Percentiles rank a stretch among this genome's conserved stretches.
These are phyloP conservation scores for Lathamus discolor DNA, from an alignment of 2,113 vertebrate genomes.

Conservation along the genomic window DNA sequence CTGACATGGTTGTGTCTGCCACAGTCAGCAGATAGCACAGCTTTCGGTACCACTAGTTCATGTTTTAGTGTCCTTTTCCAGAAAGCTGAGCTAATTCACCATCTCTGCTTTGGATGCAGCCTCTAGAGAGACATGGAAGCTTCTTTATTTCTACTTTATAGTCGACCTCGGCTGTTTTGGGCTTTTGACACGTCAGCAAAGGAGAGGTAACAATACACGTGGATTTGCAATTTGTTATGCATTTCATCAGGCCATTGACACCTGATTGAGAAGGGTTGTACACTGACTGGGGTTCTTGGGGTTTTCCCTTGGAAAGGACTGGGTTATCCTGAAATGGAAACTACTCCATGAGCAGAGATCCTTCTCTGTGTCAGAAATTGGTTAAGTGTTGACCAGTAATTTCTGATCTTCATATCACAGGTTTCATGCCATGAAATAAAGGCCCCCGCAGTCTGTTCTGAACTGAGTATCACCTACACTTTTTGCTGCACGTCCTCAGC, in stretches of 20 bases:
- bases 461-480: neutral
- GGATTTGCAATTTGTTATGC: neutral
- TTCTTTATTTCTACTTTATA: neutral
- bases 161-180: neutral
- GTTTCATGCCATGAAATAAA: neutral
- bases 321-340: neutral
- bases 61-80: neutral
- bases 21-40: neutral
- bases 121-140: neutral
- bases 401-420: neutral
- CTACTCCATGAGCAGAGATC: neutral
- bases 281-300: fast-evolving
- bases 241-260: neutral
- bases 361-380: neutral
- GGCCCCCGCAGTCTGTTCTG: neutral
- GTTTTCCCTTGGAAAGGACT: neutral
- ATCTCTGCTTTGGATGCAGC: neutral
- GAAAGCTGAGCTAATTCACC: neutral
- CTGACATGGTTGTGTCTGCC: neutral
- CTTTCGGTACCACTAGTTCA: neutral
- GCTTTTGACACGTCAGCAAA: neutral
- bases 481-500: neutral
- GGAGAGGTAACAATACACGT: neutral
- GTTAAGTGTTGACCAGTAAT: neutral
- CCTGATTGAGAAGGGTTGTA: neutral